A percentile compares a stretch with the other conserved stretches of the same genome.
Evolutionary conservation across 2,888 invertebrate species (phyloP).

Genomic region (Polydrusus cervinus): DNA sequence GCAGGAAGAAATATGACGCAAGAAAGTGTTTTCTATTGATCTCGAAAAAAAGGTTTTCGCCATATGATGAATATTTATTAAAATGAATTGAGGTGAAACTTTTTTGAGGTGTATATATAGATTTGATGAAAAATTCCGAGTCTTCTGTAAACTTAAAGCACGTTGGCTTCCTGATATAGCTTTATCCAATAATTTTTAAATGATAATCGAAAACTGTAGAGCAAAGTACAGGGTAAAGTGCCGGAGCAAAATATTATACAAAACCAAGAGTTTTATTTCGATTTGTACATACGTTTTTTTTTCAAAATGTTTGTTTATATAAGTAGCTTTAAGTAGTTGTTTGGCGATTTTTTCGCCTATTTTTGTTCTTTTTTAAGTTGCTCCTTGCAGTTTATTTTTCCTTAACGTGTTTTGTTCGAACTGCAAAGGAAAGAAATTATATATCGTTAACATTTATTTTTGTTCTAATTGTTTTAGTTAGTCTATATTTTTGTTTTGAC

Average conservation of each 20-base stretch:
- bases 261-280: slow-evolving; percentile 17
- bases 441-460: slow-evolving; percentile 39
- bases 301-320: slow-evolving; percentile 34
- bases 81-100: slow-evolving; percentile 43
- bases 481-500: slow-evolving; percentile 40
- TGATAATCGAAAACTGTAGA: slow-evolving; percentile 35
- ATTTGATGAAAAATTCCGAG: slow-evolving; percentile 50
- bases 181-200: slow-evolving; percentile 53
- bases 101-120: slow-evolving; percentile 47
- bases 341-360: slow-evolving; percentile 29
- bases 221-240: slow-evolving; percentile 43
- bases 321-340: slow-evolving; percentile 31
- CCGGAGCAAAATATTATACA: slow-evolving; percentile 34
- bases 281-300: slow-evolving; percentile 33
- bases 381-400: slow-evolving; percentile 30
- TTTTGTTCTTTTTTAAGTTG: slow-evolving; percentile 28
- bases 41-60: slow-evolving; percentile 53
- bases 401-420: slow-evolving; percentile 20
- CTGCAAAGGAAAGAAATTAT: slow-evolving; percentile 35
- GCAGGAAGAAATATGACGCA: slow-evolving; percentile 31
- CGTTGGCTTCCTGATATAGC: slow-evolving; percentile 56
- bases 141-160: slow-evolving; percentile 54
- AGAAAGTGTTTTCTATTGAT: slow-evolving; percentile 53
- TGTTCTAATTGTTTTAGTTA: slow-evolving; percentile 33
- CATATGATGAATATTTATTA: slow-evolving; percentile 49